phyloP scores from a whole-genome alignment of 2,113 vertebrate genomes.

The Formicarius rufipectus region DNA sequence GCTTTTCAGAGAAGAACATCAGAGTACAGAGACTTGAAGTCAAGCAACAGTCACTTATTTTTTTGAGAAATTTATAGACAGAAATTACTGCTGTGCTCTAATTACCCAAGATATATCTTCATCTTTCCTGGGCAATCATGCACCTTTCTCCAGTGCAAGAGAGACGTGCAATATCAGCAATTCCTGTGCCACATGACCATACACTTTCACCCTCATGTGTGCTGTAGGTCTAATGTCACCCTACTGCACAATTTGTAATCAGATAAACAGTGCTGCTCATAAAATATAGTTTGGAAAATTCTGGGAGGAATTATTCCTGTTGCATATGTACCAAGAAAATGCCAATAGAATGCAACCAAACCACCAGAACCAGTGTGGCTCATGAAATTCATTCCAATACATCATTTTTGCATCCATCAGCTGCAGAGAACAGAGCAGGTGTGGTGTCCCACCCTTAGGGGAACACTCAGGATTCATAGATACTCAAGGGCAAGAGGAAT shows the following conservation, averaged over 20 bases:
- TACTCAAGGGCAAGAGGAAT: accelerated
- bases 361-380: background rate
- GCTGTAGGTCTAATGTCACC: background rate
- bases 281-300: background rate
- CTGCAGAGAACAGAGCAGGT: background rate
- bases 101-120: background rate
- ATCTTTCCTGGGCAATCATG: background rate
- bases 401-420: background rate
- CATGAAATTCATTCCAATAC: background rate
- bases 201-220: background rate
- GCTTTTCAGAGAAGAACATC: background rate
- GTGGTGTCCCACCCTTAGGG: background rate
- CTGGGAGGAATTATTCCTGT: background rate
- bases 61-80: background rate
- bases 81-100: background rate
- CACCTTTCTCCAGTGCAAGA: background rate
- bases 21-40: background rate
- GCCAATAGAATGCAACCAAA: background rate
- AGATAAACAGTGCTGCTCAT: background rate
- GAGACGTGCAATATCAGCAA: background rate
- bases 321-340: background rate
- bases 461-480: accelerated
- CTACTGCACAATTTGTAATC: background rate
- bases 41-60: background rate
- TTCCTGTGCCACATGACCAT: background rate